Conservation (phyloP, 2,888 invertebrate species). For the Pterobdella sp. region DNA sequence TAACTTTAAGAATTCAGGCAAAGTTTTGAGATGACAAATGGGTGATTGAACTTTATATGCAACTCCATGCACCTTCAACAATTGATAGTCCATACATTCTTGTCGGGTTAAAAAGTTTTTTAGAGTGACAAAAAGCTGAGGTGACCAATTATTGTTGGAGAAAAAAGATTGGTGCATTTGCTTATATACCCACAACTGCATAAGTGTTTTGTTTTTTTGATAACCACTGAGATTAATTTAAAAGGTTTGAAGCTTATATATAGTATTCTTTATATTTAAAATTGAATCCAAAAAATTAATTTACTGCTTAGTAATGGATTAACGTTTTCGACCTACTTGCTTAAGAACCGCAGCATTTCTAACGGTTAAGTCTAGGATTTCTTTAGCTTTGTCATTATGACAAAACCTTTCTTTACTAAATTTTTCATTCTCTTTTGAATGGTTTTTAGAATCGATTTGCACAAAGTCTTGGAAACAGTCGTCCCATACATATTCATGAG, state of each 20-base stretch:
- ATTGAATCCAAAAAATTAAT: too few species aligned
- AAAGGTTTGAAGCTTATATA: too few species aligned
- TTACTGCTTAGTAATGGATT: neutral
- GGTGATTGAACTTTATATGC: too few species aligned
- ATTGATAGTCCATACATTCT: neutral
- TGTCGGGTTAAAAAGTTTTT: neutral
- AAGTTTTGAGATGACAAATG: too few species aligned
- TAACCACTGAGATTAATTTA: too few species aligned
- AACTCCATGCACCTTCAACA: neutral
- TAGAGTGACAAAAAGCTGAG: neutral
- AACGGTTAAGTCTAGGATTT: neutral
- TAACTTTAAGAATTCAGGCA: too few species aligned
- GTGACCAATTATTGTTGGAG: neutral
- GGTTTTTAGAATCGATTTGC: neutral
- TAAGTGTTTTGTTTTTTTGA: neutral
- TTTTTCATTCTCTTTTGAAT: neutral
- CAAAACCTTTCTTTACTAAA: neutral
- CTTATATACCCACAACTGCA: conserved; percentile 3
- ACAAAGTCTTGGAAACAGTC: conserved; percentile 9
- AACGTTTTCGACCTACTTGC: too few species aligned
- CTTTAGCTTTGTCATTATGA: neutral
- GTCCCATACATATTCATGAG: neutral
- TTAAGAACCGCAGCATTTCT: conserved; percentile 3
- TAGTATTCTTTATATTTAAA: too few species aligned
- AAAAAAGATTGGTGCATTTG: conserved; percentile 1